Conservation (phyloP, 2,113 vertebrate genomes). For the Dasyprocta punctata region DNA sequence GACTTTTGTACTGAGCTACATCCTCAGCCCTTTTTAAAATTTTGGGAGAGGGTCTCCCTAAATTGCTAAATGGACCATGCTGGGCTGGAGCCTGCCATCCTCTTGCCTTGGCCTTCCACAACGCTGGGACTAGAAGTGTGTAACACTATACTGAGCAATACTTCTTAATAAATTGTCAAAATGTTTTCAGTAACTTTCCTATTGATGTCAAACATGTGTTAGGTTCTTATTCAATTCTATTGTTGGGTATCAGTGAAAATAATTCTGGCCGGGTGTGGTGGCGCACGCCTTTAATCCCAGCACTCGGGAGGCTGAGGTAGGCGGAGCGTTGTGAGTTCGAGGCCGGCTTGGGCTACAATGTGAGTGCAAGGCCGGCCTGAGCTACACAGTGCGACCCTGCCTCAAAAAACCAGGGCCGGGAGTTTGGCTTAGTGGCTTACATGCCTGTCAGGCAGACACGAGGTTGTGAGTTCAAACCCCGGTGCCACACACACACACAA, state of each 20-base stretch:
- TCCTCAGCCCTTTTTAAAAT: not conserved
- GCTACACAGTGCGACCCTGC: no score
- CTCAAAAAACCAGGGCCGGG: no score
- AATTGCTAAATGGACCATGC: not conserved
- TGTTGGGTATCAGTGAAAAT: not conserved
- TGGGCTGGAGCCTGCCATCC: not conserved
- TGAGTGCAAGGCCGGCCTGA: no score
- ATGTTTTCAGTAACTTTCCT: conserved; percentile 55
- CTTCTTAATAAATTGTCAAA: conserved; percentile 38
- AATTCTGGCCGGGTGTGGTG: no score
- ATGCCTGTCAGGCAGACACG: no score
- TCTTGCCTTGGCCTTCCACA: not conserved
- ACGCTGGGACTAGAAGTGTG: not conserved
- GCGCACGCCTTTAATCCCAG: no score
- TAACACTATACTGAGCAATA: not conserved
- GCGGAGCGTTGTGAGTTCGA: no score
- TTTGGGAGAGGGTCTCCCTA: not conserved
- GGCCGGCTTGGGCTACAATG: no score
- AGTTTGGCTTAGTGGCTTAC: no score
- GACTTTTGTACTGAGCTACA: not conserved
- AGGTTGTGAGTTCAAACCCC: no score
- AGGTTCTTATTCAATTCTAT: conserved; percentile 43
- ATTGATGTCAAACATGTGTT: conserved; percentile 45
- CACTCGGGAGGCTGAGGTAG: no score
- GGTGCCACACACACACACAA: no score